Evolutionary conservation across 1,140 invertebrate species (phyloP), one percentile per base, ranked within the genome.

Genomic region (Neodiprion fabricii): DNA sequence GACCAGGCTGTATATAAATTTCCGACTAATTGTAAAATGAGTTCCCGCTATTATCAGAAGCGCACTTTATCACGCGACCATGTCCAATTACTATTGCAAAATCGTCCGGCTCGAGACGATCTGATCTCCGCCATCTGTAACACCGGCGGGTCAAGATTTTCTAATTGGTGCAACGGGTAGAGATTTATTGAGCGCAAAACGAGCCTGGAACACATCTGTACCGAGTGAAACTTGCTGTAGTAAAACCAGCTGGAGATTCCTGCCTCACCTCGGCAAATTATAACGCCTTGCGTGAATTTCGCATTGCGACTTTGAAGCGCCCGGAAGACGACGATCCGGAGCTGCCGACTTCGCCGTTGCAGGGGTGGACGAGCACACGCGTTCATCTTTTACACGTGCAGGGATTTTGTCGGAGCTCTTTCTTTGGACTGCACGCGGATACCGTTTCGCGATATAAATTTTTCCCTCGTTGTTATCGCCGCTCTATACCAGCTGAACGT

Each of bases 181-280:
- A 61, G 53, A 61, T 61, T 61, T 61, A 61, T 61, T 61, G 53
- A 61, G n/a, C 53, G n/a, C 11, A 61, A 61, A 61, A 12, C 28
- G 28, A 40, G 28, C 28, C 28, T 5, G 28, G 28, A 40, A 40
- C 28, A 40, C 28, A 5, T 40, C 28, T 40, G 28, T 40, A 40
- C 28, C 28, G 28, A 40, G 28, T 40, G 28, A 40, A 40, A 40
- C 28, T 40, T 4, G 28, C 28, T 40, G 28, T 40, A 61, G 53
- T 61, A 17, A 61, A 61, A 61, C 53, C 53, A 17, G 53, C 53
- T 61, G 53, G 53, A 1, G 28, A 40, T 40, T 40, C 28, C 28
- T 40, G 28, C 2, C 5, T 40, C 28, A 40, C 28, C 28, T 40
- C 28, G 28, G 5, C 2, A 40, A 1, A 40, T 40, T 40, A 40